Base-by-base conservation (phyloP, 2,797 vertebrate genomes). In the Masticophis lateralis region DNA sequence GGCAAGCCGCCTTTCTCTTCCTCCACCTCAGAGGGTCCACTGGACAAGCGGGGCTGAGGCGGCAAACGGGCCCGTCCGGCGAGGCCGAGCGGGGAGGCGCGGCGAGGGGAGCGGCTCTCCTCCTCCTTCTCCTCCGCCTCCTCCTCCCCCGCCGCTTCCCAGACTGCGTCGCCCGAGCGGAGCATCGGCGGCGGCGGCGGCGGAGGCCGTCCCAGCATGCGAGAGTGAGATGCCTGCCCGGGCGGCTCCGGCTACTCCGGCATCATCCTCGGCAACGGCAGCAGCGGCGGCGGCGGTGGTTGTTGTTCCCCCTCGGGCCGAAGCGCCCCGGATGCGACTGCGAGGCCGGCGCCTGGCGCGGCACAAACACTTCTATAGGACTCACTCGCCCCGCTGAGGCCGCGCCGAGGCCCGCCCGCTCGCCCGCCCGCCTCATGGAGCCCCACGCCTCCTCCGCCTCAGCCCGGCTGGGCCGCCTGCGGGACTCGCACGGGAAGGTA, bases 331-430 rank as follows among this genome's bases (percentile, higher is more conserved):
- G 98, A 98, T 98, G 98, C 95, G 90, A 96, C 97, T 97, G 90
- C 90, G 95, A 97, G 98, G 97, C 96, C 97, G 97, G 97, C 98
- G 98, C 96, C 97, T 98, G 97, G 98, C 98, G 97, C 98, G 98
- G 97, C 98, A 98, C 98, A 99, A 98, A 98, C 98, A 98, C 97
- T 99, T 98, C 97, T 99, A 99, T 98, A 99, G 99, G 98, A 99
- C 99, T 99, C 98, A 98, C 98, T 98, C 97, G 96, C 98, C 98
- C 89, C 98, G 98, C 91, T 97, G 96, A 97, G 94, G 90, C 69
- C 74, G 37, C 74, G 74, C 74, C n/a, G 66, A 22, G 74, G 37
- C 74, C 74, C 1, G n/a, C 66, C 0, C 66, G 74, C 69, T 18
- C 22, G 37, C 74, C 74, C 1, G n/a, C 66, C 0, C 66, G 74